Conservation (phyloP, 2,113 vertebrate species). For the Proteles cristata region DNA sequence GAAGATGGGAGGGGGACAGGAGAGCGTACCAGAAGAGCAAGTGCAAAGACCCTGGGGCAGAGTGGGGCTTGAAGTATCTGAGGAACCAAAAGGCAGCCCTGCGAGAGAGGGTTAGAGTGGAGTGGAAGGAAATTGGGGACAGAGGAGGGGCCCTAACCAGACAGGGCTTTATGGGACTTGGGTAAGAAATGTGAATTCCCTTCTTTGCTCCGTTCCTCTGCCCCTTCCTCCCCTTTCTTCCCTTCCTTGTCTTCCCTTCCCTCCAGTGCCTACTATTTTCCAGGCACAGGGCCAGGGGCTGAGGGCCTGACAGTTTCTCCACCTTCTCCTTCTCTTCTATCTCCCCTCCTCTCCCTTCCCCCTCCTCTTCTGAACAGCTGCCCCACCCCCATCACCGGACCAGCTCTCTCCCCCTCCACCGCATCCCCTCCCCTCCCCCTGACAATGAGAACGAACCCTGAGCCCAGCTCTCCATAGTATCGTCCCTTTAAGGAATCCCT, state of each 20-base stretch:
- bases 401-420: conserved; percentile 63
- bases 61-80: background rate
- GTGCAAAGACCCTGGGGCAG: conserved; percentile 54
- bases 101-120: background rate
- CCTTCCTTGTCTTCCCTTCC: conserved; percentile 47
- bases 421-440: conserved; percentile 52
- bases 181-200: background rate
- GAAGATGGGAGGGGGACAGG: background rate
- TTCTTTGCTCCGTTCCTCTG: conserved; percentile 21
- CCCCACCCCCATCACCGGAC: conserved; percentile 81
- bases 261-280: conserved; percentile 66
- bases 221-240: background rate
- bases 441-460: conserved; percentile 72
- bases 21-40: background rate
- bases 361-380: conserved; percentile 75
- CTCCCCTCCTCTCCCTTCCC: conserved; percentile 59
- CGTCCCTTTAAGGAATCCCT: conserved; percentile 88
- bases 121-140: background rate
- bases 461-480: conserved; percentile 72
- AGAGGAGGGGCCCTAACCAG: background rate
- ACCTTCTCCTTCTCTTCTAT: conserved; percentile 55
- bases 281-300: conserved; percentile 20
- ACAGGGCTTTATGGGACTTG: background rate
- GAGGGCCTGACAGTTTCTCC: conserved; percentile 41
- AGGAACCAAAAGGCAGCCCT: background rate